These are phyloP conservation scores for Diuraphis noxia DNA, from an alignment of 1,140 invertebrate genomes.

Conservation along the genomic window DNA sequence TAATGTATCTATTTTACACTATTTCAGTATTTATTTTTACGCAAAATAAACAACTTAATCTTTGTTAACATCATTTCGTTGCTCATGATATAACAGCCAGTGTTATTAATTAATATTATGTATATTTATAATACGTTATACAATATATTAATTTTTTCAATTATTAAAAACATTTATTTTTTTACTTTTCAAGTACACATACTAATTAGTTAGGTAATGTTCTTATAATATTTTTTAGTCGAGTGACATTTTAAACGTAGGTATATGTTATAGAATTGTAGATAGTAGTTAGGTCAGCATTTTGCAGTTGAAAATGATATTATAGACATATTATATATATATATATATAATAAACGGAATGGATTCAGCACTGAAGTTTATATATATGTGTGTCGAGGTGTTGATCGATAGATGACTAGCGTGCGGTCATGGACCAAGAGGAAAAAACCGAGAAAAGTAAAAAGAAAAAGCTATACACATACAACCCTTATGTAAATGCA, in stretches of 20 bases:
- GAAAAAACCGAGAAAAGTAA: conserved; percentile 1
- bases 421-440: conserved; percentile 37
- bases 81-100: too few species aligned
- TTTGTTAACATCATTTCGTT: too few species aligned
- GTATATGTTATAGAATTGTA: not conserved
- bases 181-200: too few species aligned
- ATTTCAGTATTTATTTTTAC: too few species aligned
- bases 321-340: not conserved
- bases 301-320: not conserved
- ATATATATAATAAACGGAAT: not conserved
- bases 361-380: not conserved
- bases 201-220: not conserved
- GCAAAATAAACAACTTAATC: too few species aligned
- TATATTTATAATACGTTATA: too few species aligned
- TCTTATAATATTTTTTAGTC: not conserved
- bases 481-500: conserved; percentile 55
- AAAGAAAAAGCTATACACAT: conserved; percentile 47
- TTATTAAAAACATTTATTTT: not conserved
- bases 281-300: not conserved
- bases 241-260: not conserved
- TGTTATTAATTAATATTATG: too few species aligned
- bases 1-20: too few species aligned
- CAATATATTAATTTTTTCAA: too few species aligned
- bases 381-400: not conserved
- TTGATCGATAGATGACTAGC: conserved; percentile 38